Evolutionary conservation across 2,888 invertebrate genomes (phyloP).

Genomic region (Tanaodytes sp.): DNA sequence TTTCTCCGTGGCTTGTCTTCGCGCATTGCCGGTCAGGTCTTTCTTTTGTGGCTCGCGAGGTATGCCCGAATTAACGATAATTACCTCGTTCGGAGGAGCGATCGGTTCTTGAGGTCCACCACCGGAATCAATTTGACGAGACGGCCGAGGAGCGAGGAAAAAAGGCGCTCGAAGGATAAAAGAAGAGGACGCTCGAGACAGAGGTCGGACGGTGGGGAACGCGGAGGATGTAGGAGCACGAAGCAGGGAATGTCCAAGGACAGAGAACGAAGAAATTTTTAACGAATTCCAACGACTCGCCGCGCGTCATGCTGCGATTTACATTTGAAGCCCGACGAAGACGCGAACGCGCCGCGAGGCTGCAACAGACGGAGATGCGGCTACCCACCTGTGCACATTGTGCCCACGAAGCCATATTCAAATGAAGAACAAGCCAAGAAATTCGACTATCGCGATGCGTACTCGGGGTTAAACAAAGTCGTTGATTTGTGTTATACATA

Average conservation of each 20-base stretch:
- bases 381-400: constrained; percentile 51
- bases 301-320: constrained; percentile 57
- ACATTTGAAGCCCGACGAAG: constrained; percentile 55
- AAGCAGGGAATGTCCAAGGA: constrained; percentile 55
- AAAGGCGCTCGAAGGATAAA: constrained; percentile 28
- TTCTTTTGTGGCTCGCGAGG: constrained; percentile 44
- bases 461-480: constrained; percentile 31
- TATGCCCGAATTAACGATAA: constrained; percentile 65
- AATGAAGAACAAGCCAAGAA: constrained; percentile 55
- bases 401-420: constrained; percentile 49
- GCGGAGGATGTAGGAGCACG: constrained; percentile 46
- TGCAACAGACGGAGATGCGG: constrained; percentile 15
- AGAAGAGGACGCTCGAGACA: constrained; percentile 18
- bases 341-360: constrained; percentile 1
- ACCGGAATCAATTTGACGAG: constrained; percentile 49
- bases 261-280: constrained; percentile 57
- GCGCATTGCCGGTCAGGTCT: constrained; percentile 37
- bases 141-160: constrained; percentile 20
- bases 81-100: constrained; percentile 58
- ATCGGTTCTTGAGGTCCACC: constrained; percentile 50
- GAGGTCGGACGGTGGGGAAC: constrained; percentile 30
- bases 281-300: constrained; percentile 56
- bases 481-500: constrained; percentile 42
- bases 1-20: constrained; percentile 60
- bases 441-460: constrained; percentile 51